A percentile compares a stretch with the other conserved stretches of the same genome.
Evolutionary conservation across 2,888 invertebrate genomes (phyloP).

Genomic region (Drosophila robusta): DNA sequence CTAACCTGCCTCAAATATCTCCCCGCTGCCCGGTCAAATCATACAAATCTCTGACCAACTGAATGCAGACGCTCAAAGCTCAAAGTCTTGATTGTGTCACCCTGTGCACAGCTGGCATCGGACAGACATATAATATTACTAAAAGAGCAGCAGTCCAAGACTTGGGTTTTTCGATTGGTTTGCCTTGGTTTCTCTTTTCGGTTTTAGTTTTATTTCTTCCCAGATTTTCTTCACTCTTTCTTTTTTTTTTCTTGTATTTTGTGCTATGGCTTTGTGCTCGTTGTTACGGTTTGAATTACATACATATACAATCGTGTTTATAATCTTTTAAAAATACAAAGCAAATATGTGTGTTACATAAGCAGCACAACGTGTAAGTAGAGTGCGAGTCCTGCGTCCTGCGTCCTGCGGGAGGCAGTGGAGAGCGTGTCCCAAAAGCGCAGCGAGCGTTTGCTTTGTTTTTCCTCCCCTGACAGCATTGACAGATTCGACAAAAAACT

Average conservation of each 20-base stretch:
- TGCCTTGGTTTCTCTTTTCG: constrained; percentile 29
- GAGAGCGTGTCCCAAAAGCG: constrained; percentile 63
- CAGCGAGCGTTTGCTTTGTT: constrained; percentile 65
- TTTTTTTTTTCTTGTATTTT: constrained; percentile 8
- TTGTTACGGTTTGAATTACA: constrained; percentile 55
- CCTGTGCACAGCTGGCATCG: constrained; percentile 30
- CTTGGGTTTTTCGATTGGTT: constrained; percentile 46
- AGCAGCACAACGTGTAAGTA: constrained; percentile 24
- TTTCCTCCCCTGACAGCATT: constrained; percentile 73
- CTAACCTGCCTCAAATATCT: background rate
- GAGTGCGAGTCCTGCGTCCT: constrained; percentile 14
- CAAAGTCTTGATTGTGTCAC: constrained; percentile 34
- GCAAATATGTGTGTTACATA: constrained; percentile 66
- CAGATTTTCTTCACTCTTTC: constrained; percentile 1
- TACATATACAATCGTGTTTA: constrained; percentile 51
- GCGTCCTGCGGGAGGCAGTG: background rate
- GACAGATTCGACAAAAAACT: constrained; percentile 81
- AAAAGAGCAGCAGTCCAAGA: constrained; percentile 50
- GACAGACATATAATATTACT: constrained; percentile 57
- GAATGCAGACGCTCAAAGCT: constrained; percentile 5
- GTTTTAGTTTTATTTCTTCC: background rate
- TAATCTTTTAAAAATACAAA: constrained; percentile 79
- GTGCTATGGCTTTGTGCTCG: constrained; percentile 28
- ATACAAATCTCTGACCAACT: constrained; percentile 18
- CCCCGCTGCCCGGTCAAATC: background rate